phyloP scores from a whole-genome alignment of 2,113 vertebrate species.

The Halichoerus grypus region DNA sequence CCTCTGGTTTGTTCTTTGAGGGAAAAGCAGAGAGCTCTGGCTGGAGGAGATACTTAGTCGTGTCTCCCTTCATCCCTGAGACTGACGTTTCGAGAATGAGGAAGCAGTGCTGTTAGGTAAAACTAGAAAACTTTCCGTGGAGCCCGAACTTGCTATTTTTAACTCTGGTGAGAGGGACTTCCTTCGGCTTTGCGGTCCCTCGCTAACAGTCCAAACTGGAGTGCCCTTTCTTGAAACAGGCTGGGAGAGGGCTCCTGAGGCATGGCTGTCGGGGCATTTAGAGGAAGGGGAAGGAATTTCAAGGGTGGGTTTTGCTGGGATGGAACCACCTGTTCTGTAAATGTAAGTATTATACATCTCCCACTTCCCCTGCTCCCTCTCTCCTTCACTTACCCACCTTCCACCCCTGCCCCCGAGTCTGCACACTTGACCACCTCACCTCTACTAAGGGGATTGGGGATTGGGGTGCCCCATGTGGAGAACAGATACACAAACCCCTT shows the following conservation, averaged over 20 bases:
- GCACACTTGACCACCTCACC: neutral
- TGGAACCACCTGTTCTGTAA: neutral
- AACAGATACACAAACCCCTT: neutral
- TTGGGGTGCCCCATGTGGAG: neutral
- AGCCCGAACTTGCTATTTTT: neutral
- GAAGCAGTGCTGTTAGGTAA: neutral
- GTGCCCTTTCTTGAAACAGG: neutral
- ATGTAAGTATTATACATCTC: neutral
- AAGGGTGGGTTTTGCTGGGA: neutral
- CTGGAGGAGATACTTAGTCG: neutral
- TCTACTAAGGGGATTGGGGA: neutral
- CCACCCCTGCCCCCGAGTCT: neutral
- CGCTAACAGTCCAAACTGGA: neutral
- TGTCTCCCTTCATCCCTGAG: neutral
- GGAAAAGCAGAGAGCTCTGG: conserved; percentile 4
- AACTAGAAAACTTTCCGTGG: neutral
- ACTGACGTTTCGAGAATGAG: neutral
- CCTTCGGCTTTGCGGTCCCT: neutral
- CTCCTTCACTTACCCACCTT: neutral
- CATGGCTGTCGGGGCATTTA: neutral
- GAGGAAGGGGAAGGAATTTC: no score
- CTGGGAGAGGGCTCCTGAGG: neutral
- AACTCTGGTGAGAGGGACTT: neutral
- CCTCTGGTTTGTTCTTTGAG: neutral
- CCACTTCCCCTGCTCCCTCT: neutral